Evolutionary conservation across 2,888 invertebrate species (phyloP).

Genomic region (Blastobasis adustella): DNA sequence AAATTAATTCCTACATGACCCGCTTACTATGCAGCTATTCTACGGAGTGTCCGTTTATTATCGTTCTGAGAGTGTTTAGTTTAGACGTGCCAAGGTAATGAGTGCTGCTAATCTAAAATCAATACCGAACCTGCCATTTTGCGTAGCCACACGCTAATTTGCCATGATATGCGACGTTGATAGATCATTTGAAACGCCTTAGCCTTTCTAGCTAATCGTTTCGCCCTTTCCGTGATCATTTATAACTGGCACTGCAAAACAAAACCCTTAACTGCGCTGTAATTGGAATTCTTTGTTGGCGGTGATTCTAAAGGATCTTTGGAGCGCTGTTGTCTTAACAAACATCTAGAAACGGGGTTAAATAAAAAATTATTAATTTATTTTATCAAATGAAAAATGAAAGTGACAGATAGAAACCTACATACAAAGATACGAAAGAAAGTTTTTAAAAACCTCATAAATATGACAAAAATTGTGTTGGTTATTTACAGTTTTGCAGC

Average conservation of each 20-base stretch:
- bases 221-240: conserved; percentile 5
- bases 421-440: too few relatives aligned
- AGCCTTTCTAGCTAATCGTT: background rate
- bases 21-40: too few relatives aligned
- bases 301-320: too few relatives aligned
- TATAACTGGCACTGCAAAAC: conserved; percentile 3
- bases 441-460: background rate
- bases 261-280: conserved; percentile 2
- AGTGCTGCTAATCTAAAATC: conserved; percentile 47
- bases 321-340: too few relatives aligned
- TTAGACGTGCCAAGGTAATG: conserved; percentile 25
- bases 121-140: conserved; percentile 30
- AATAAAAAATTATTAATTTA: too few relatives aligned
- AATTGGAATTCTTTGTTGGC: background rate
- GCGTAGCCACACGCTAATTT: conserved; percentile 37
- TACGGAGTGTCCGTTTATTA: too few relatives aligned
- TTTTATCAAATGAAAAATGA: too few relatives aligned
- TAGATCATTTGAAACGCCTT: conserved; percentile 25
- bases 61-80: conserved; percentile 7
- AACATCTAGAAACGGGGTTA: too few relatives aligned
- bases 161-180: conserved; percentile 32
- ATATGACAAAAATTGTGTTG: background rate
- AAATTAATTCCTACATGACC: too few relatives aligned
- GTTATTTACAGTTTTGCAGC: conserved; percentile 85
- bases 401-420: background rate